These are phyloP conservation scores for Drosophila funebris DNA, from an alignment of 1,140 invertebrate genomes.

Conservation along the genomic window DNA sequence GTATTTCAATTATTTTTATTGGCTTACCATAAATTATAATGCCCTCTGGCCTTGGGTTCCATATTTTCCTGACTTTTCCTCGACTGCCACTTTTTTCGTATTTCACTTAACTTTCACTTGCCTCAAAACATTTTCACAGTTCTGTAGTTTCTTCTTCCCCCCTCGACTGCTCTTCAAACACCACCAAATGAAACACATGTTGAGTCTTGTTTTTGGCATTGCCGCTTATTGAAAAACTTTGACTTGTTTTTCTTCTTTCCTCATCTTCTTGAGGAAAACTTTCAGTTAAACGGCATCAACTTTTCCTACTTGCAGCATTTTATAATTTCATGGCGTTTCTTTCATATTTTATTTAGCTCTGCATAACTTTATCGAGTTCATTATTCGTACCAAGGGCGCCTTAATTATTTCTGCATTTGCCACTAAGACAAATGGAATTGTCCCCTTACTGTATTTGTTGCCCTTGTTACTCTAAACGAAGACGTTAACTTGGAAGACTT, in stretches of 20 bases:
- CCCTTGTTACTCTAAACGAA: slow-evolving; percentile 28
- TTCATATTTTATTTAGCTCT: slow-evolving; percentile 36
- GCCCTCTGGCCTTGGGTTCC: slow-evolving; percentile 47
- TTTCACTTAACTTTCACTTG: slow-evolving; percentile 11
- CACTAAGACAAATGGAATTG: slow-evolving; percentile 52
- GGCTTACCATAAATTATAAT: slow-evolving; percentile 73
- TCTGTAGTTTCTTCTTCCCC: slow-evolving; percentile 41
- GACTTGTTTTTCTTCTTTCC: slow-evolving; percentile 15
- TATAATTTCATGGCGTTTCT: slow-evolving; percentile 59
- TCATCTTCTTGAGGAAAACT: slow-evolving; percentile 46
- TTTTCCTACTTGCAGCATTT: slow-evolving; percentile 48
- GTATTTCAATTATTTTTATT: slow-evolving; percentile 78
- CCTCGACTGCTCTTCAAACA: not conserved
- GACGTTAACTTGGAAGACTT: not conserved
- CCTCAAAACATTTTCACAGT: slow-evolving; percentile 32
- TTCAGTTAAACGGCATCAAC: slow-evolving; percentile 68
- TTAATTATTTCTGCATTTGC: slow-evolving; percentile 65
- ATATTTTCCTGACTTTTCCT: slow-evolving; percentile 30
- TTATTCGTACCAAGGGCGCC: slow-evolving; percentile 48
- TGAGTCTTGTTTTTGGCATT: slow-evolving; percentile 60
- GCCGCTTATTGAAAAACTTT: slow-evolving; percentile 76
- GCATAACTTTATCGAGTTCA: slow-evolving; percentile 58
- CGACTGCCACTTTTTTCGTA: slow-evolving; percentile 6
- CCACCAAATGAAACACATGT: slow-evolving; percentile 36
- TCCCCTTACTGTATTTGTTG: slow-evolving; percentile 9